Conservation (phyloP, 2,888 invertebrate genomes). For the Agonum fuliginosum region DNA sequence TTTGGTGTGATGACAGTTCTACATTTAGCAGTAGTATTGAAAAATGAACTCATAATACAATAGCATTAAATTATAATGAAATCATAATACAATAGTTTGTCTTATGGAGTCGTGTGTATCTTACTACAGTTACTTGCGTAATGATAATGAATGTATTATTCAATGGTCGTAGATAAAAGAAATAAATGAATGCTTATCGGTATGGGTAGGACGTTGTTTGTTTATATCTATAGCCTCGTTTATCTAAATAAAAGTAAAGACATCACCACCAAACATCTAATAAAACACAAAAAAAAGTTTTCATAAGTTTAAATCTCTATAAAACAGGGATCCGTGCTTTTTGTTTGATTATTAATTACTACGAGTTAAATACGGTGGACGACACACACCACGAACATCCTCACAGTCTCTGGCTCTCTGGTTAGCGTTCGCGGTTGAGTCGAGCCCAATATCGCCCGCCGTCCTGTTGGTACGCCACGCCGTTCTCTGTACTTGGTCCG, state of each 20-base stretch:
- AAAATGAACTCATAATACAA: too few relatives aligned
- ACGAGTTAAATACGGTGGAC: constrained; percentile 40
- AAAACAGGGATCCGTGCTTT: not conserved
- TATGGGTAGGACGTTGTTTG: too few relatives aligned
- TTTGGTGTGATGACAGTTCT: too few relatives aligned
- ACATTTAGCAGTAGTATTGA: too few relatives aligned
- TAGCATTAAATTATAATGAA: too few relatives aligned
- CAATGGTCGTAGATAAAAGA: too few relatives aligned
- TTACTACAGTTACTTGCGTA: too few relatives aligned
- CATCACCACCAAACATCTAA: not conserved
- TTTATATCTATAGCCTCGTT: not conserved
- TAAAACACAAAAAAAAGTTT: not conserved
- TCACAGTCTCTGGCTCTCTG: not conserved
- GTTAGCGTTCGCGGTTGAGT: not conserved
- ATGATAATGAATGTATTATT: too few relatives aligned
- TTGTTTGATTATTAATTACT: not conserved
- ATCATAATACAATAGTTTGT: too few relatives aligned
- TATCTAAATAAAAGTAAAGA: not conserved
- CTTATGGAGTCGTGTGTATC: too few relatives aligned
- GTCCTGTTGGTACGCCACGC: not conserved
- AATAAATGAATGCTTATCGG: too few relatives aligned
- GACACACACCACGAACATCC: constrained; percentile 24
- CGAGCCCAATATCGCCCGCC: not conserved
- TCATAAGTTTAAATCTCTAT: not conserved
- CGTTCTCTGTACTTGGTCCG: not conserved